phyloP scores from a whole-genome alignment of 2,888 invertebrate species.

The Leptinotarsa tumamoca region DNA sequence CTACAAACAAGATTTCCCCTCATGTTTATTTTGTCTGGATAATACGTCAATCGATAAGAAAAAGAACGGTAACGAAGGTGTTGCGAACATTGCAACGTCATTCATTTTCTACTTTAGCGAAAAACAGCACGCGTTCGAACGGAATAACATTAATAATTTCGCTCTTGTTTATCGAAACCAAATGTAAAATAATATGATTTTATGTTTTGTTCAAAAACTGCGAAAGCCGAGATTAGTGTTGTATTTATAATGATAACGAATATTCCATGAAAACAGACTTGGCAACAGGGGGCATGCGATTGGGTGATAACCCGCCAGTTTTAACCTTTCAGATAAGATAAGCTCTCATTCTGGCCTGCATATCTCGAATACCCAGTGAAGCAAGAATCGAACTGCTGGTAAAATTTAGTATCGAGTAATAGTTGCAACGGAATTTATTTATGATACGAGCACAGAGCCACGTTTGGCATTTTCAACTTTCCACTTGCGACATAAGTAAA shows the following conservation, averaged over 20 bases:
- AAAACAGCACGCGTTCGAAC: background rate
- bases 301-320: conserved; percentile 60
- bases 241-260: conserved; percentile 22
- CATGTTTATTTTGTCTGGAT: conserved; percentile 5
- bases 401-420: background rate
- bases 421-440: background rate
- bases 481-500: too few relatives aligned
- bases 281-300: conserved; percentile 61
- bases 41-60: conserved; percentile 8
- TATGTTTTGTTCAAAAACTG: conserved; percentile 20
- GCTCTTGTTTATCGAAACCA: conserved; percentile 13
- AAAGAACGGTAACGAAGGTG: conserved; percentile 10
- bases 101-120: background rate
- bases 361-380: conserved; percentile 39
- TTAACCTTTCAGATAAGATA: conserved; percentile 58
- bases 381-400: conserved; percentile 21
- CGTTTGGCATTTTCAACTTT: background rate
- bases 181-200: conserved; percentile 11
- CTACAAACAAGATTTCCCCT: background rate
- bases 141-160: conserved; percentile 12
- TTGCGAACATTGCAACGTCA: background rate
- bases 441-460: background rate
- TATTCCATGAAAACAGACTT: conserved; percentile 43
- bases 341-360: conserved; percentile 39
- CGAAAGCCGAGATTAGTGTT: conserved; percentile 20